phyloP scores from a whole-genome alignment of 2,113 vertebrate genomes.

The Onychostruthus taczanowskii region DNA sequence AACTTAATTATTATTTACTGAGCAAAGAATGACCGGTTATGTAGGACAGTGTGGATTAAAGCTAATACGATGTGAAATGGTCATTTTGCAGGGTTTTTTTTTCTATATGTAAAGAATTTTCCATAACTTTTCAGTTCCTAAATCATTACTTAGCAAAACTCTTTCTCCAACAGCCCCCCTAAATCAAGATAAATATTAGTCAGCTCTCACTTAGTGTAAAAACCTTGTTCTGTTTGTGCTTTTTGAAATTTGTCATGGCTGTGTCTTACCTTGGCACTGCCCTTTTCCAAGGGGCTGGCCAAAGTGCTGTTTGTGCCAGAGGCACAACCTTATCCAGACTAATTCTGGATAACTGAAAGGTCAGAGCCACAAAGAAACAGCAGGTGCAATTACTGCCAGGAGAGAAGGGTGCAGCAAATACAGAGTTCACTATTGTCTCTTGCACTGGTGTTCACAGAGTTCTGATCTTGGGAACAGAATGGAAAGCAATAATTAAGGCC shows the following conservation, averaged over 20 bases:
- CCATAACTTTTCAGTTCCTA: neutral
- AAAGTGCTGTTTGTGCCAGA: neutral
- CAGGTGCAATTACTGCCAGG: neutral
- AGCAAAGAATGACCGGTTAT: neutral
- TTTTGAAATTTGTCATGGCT: neutral
- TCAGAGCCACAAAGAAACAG: conserved; percentile 37
- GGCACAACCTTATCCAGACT: neutral
- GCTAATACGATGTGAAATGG: neutral
- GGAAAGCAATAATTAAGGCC: conserved; percentile 21
- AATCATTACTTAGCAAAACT: neutral
- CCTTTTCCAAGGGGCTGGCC: neutral
- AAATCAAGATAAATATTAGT: neutral
- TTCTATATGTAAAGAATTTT: neutral
- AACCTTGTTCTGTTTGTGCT: neutral
- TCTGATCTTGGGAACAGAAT: neutral
- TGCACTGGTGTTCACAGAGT: neutral
- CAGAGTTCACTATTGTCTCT: conserved; percentile 12
- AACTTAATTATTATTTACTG: neutral
- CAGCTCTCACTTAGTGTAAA: neutral
- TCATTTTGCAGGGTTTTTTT: neutral
- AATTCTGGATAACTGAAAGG: conserved; percentile 40
- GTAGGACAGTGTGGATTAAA: neutral
- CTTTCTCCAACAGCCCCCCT: neutral
- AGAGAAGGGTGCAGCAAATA: neutral
- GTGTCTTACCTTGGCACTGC: neutral